Evolutionary conservation across 1,140 invertebrate genomes (phyloP).

Genomic region (Odontomachus brunneus): DNA sequence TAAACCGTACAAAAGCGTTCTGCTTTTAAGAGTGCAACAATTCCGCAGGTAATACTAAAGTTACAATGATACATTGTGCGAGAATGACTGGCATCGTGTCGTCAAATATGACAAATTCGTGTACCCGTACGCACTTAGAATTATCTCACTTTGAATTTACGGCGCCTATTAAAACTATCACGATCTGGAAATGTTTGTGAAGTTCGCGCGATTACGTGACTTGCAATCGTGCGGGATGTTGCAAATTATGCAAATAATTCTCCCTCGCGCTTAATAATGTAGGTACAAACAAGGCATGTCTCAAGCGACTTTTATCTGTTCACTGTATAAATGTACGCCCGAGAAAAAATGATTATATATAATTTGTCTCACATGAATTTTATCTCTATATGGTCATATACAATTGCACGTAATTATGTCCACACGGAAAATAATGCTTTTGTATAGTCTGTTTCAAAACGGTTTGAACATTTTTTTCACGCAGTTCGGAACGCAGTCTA

Average conservation of each 20-base stretch:
- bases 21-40: no score
- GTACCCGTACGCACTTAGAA: background rate
- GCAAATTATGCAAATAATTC: background rate
- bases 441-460: no score
- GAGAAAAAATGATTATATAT: no score
- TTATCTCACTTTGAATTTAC: background rate
- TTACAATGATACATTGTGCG: conserved; percentile 12
- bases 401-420: no score
- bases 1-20: no score
- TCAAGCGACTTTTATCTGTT: no score
- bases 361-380: background rate
- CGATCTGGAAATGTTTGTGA: background rate
- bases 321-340: no score
- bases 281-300: background rate
- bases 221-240: background rate
- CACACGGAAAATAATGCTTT: background rate
- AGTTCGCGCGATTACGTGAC: no score
- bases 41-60: conserved; percentile 8
- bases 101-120: background rate
- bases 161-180: background rate
- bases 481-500: no score
- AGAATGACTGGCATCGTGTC: background rate
- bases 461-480: no score
- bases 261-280: background rate
- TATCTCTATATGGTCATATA: background rate